These are phyloP conservation scores for Latrodectus elegans DNA, from an alignment of 2,888 invertebrate genomes.

Conservation along the genomic window DNA sequence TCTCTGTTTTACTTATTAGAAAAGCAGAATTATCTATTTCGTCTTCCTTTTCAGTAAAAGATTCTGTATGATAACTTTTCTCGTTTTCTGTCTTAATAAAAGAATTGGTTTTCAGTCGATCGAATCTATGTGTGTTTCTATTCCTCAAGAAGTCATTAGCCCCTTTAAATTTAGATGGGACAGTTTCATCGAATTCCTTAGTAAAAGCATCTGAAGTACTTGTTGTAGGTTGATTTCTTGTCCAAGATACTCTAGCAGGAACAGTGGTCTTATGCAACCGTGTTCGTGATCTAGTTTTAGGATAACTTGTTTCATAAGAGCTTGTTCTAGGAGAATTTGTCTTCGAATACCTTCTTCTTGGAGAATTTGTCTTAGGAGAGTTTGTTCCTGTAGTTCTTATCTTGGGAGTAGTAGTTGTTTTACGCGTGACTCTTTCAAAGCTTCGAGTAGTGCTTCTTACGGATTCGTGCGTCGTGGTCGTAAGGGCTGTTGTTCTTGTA, in stretches of 20 bases:
- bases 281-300: conserved; percentile 25
- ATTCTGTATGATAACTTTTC: background rate
- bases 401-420: background rate
- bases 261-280: conserved; percentile 18
- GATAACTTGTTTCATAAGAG: too few species aligned
- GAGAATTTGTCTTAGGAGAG: too few species aligned
- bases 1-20: background rate
- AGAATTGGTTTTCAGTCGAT: conserved; percentile 17
- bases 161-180: background rate
- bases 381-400: too few species aligned
- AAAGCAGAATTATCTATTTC: background rate
- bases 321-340: background rate
- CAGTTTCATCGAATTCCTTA: background rate
- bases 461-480: background rate
- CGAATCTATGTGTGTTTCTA: conserved; percentile 28
- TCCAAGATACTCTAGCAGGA: conserved; percentile 10
- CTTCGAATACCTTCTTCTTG: too few species aligned
- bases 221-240: conserved; percentile 8
- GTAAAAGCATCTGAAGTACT: background rate
- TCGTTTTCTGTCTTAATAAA: conserved; percentile 5
- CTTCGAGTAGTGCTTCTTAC: conserved; percentile 3
- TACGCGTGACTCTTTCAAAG: conserved; percentile 3
- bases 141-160: conserved; percentile 18
- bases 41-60: background rate
- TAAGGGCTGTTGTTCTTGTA: conserved; percentile 12